These are phyloP conservation scores for Strigamia crassipes DNA, from an alignment of 2,888 invertebrate species.

Conservation along the genomic window DNA sequence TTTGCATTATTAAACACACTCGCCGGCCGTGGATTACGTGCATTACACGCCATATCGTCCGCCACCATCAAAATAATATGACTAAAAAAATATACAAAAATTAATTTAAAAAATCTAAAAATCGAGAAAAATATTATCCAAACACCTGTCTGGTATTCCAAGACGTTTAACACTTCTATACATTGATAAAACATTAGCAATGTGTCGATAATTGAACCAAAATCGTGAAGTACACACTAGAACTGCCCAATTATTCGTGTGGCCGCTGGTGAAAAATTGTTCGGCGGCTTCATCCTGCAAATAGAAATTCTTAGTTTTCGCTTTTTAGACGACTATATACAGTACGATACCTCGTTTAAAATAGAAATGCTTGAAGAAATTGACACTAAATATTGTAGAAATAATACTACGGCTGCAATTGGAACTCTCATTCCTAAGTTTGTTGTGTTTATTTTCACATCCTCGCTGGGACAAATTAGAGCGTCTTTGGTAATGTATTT, in stretches of 20 bases:
- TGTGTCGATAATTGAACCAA: slow-evolving; percentile 99
- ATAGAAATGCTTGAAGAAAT: too few relatives aligned
- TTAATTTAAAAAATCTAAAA: neutral
- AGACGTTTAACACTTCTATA: slow-evolving; percentile 96
- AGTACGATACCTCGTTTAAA: too few relatives aligned
- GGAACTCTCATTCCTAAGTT: too few relatives aligned
- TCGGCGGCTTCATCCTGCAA: neutral
- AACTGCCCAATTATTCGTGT: slow-evolving; percentile 99
- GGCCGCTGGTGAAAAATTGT: slow-evolving; percentile 58
- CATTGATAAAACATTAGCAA: slow-evolving; percentile 96
- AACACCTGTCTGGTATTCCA: slow-evolving; percentile 88
- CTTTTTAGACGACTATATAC: too few relatives aligned
- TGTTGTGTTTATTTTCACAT: too few relatives aligned
- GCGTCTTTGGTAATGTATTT: too few relatives aligned
- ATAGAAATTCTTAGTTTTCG: neutral
- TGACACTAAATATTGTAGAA: too few relatives aligned
- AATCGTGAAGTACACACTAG: slow-evolving; percentile 97
- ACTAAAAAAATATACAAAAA: slow-evolving; percentile 56
- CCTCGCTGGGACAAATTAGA: too few relatives aligned
- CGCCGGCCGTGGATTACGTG: slow-evolving; percentile 94
- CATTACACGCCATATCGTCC: slow-evolving; percentile 99
- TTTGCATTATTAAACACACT: slow-evolving; percentile 98
- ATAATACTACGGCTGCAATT: too few relatives aligned
- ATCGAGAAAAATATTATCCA: slow-evolving; percentile 23
- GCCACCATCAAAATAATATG: slow-evolving; percentile 99